These are phyloP conservation scores for Pardalotus punctatus DNA, from an alignment of 2,113 vertebrate genomes.

Conservation along the genomic window DNA sequence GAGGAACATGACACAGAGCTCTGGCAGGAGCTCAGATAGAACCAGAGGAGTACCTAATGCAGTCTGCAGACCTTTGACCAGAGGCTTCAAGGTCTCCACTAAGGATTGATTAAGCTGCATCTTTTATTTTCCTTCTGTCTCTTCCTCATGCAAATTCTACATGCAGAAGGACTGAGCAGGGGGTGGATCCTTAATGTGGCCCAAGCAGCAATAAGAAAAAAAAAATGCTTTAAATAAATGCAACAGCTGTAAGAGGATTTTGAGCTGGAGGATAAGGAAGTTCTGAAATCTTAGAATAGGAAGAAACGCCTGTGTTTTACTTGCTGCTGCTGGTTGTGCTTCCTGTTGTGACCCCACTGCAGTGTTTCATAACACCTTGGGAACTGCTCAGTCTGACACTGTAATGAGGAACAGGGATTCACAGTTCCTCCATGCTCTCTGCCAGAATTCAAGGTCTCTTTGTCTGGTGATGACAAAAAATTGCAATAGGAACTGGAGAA, in stretches of 20 bases:
- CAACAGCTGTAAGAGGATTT: constrained; percentile 60
- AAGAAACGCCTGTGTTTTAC: constrained; percentile 70
- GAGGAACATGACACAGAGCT: neutral
- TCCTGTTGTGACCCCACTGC: constrained; percentile 69
- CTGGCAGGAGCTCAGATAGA: neutral
- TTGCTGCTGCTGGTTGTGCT: constrained; percentile 43
- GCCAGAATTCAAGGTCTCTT: constrained; percentile 1
- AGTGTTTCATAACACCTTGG: constrained; percentile 63
- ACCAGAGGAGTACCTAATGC: neutral
- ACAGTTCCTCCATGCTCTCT: constrained; percentile 49
- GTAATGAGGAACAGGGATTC: constrained; percentile 65
- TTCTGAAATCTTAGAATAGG: constrained; percentile 64
- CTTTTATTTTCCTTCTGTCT: neutral
- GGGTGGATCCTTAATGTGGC: neutral
- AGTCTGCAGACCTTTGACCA: neutral
- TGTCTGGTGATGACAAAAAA: neutral
- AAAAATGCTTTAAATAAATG: neutral
- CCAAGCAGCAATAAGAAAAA: neutral
- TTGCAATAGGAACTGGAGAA: neutral
- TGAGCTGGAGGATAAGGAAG: constrained; percentile 65
- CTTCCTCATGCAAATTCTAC: constrained; percentile 13
- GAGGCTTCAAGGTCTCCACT: neutral
- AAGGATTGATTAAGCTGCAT: neutral
- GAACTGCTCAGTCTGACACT: neutral
- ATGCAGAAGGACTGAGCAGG: neutral